Evolutionary conservation across 1,140 invertebrate genomes (phyloP).

Genomic region (Caerostris extrusa): DNA sequence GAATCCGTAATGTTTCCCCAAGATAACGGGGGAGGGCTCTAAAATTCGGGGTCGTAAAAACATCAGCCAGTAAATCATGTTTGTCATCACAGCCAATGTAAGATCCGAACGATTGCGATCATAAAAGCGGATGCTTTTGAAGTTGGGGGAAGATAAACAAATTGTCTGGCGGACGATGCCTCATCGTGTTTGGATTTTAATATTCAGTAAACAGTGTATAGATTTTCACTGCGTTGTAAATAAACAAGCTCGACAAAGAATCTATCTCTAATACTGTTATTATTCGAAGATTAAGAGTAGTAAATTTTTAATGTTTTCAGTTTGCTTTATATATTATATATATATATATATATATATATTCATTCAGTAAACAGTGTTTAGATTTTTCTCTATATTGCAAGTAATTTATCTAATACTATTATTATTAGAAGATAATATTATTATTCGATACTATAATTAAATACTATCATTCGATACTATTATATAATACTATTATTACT

Average conservation of each 20-base stretch:
- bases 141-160: constrained; percentile 25
- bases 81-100: constrained; percentile 27
- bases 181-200: neutral
- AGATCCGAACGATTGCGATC: constrained; percentile 26
- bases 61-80: constrained; percentile 35
- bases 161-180: neutral
- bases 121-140: constrained; percentile 26
- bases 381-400: too few relatives aligned
- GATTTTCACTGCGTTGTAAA: neutral
- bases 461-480: too few relatives aligned
- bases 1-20: constrained; percentile 34
- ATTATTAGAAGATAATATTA: too few relatives aligned
- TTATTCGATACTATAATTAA: too few relatives aligned
- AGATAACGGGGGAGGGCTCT: constrained; percentile 20
- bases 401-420: too few relatives aligned
- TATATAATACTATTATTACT: too few relatives aligned
- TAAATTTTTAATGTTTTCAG: neutral
- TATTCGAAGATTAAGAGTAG: neutral
- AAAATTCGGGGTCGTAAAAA: constrained; percentile 28
- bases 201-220: neutral
- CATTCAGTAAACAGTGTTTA: too few relatives aligned
- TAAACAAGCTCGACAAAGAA: neutral
- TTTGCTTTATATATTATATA: too few relatives aligned
- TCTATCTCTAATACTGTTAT: neutral
- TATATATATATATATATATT: too few relatives aligned